Base-by-base conservation (phyloP, 1,140 invertebrate species). In the Tetramorium alpestre region DNA sequence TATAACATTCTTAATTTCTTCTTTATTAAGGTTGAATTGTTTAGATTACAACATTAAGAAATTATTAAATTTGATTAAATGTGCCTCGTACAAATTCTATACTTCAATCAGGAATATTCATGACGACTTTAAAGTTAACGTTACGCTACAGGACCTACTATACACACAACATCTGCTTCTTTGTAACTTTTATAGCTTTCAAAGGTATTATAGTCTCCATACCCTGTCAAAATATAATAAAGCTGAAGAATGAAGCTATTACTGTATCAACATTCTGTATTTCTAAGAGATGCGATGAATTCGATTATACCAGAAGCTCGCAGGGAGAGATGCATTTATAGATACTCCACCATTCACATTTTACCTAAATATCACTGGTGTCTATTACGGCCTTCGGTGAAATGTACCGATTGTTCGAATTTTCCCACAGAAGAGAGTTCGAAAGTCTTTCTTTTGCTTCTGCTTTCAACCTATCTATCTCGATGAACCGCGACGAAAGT, bases 361-460 rank as follows among this genome's bases (percentile, higher is more conserved):
- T 72, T 56, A 64, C 47, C 56, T 69, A 87, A 86, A 84, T 73
- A 82, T 11, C 80, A 75, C 41, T 64, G 7, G 3, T 67, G 77
- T 87, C 85, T 81, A 90, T 91, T 87, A 90, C 69, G 38, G 51
- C 22, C 33, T 28, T 8, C n/a, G 7, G 73, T 41, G 33, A 78
- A 47, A 85, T 51, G 13, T 8, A 47, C 60, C 51, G 89, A 90
- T 86, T 67, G 89, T 86, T 69, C 38, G 76, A 82, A 88, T 60
- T 91, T 91, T 91, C 89, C 87, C 89, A 90, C 78, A 90, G 80
- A 33, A 69, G 73, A 82, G 54, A 86, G 49, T 76, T 58, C 11
- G 81, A 85, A 90, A 90, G 81, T 60, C 80, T 44, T 60, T 75
- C 4, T 44, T 54, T 56, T 13, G 49, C 64, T 10, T 22, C 62